Conservation (phyloP, 2,113 vertebrate species). For the Peromyscus leucopus region DNA sequence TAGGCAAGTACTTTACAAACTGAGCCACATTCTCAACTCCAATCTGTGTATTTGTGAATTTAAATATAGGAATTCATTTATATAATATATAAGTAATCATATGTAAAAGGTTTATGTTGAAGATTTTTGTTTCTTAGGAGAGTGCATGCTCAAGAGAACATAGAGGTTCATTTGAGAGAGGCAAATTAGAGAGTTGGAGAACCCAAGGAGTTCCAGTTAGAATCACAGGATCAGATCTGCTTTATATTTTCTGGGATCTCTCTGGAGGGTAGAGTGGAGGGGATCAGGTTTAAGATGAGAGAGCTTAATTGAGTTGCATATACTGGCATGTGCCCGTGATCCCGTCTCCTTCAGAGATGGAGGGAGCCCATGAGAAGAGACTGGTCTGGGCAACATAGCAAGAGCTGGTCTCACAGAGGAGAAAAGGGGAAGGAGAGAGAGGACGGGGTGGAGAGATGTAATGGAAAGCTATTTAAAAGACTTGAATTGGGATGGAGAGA, state of each 20-base stretch:
- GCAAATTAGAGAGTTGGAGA: neutral
- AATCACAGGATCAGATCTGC: neutral
- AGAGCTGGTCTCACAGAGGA: neutral
- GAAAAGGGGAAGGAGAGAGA: neutral
- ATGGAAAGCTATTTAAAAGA: neutral
- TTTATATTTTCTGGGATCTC: neutral
- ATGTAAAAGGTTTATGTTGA: neutral
- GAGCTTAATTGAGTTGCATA: neutral
- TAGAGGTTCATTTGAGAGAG: neutral
- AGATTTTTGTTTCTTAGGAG: neutral
- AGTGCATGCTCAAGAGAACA: neutral
- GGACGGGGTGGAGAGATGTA: too few relatives aligned
- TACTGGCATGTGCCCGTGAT: neutral
- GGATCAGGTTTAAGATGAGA: neutral
- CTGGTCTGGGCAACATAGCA: neutral
- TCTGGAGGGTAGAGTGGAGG: neutral
- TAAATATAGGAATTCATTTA: neutral
- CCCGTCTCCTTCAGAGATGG: neutral
- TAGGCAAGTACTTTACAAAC: neutral
- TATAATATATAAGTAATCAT: neutral
- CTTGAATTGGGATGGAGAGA: neutral
- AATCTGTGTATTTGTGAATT: neutral
- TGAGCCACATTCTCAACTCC: neutral
- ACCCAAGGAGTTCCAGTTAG: neutral
- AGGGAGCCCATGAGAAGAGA: neutral